Conservation (phyloP, 2,797 vertebrate genomes). For the Galago senegalensis region DNA sequence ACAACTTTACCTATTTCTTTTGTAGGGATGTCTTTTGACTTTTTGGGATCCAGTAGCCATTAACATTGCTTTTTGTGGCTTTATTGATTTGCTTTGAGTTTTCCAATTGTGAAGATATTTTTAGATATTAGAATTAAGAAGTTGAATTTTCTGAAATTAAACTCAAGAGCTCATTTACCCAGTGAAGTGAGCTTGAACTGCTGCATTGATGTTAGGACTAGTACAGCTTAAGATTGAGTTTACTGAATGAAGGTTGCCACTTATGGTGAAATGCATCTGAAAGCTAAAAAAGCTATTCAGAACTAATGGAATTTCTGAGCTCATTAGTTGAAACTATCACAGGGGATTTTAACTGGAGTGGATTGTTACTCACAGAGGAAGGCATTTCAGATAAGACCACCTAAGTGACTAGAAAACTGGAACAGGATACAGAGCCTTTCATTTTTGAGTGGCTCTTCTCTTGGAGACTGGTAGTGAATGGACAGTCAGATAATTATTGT, state of each 20-base stretch:
- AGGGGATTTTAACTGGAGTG: slow-evolving; percentile 29
- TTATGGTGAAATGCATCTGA: not conserved
- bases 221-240: not conserved
- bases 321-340: not conserved
- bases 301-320: not conserved
- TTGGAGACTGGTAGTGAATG: not conserved
- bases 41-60: not conserved
- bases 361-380: slow-evolving; percentile 23
- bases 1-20: not conserved
- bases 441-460: slow-evolving; percentile 23
- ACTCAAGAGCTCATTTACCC: not conserved
- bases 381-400: not conserved
- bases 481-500: slow-evolving; percentile 49
- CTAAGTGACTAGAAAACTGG: not conserved
- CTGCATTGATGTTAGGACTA: not conserved
- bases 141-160: slow-evolving; percentile 23
- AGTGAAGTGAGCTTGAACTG: slow-evolving; percentile 18
- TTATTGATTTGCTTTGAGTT: not conserved
- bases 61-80: not conserved
- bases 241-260: not conserved
- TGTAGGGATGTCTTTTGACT: not conserved
- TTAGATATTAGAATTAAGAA: slow-evolving; percentile 50
- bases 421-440: not conserved
- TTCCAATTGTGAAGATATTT: slow-evolving; percentile 38
- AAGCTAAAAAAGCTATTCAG: not conserved